Evolutionary conservation across 2,888 invertebrate genomes (phyloP), one percentile per base, ranked within the genome.

Genomic region (Phanerotoma sp.): DNA sequence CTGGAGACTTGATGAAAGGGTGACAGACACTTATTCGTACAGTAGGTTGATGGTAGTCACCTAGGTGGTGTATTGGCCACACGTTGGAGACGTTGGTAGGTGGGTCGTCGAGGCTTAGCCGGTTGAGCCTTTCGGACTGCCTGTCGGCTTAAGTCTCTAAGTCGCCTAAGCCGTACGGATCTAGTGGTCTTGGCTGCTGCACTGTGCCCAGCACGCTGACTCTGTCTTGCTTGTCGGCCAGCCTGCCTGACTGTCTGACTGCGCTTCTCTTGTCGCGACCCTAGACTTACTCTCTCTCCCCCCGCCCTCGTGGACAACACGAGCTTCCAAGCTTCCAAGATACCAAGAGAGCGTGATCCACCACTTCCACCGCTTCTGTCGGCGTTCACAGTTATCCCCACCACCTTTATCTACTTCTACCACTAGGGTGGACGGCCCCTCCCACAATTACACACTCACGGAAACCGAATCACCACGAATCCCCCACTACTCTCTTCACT

Each of bases 181-280:
- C 74, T 73, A 71, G 72, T 69, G 72, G 72, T 73, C 70, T 71
- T 73, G 71, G 73, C 67, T 70, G 70, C 65, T 68, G 67, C 67
- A 67, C 60, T 46, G 57, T 57, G 59, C 59, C 58, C 40, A 46
- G 51, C 50, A 52, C 37, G 45, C 47, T 46, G 37, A 44, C 30
- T 64, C 62, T 68, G 60, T 68, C 71, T 66, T 62, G 64, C 66
- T 67, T 69, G 68, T 62, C 65, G 63, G 69, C 64, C 66, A 64
- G 63, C 62, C 65, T 66, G 70, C 70, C 68, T 74, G 76, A 75
- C 83, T 81, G 81, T 80, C 70, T 74, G 73, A 73, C 73, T 72
- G 69, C 69, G 42, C 41, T 51, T 54, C 47, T 52, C 59, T 32
- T 58, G 58, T 57, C 45, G 52, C 56, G 48, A 35, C 57, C 64